Evolutionary conservation across 2,113 vertebrate species (phyloP).

Genomic region (Oostethus manadensis): DNA sequence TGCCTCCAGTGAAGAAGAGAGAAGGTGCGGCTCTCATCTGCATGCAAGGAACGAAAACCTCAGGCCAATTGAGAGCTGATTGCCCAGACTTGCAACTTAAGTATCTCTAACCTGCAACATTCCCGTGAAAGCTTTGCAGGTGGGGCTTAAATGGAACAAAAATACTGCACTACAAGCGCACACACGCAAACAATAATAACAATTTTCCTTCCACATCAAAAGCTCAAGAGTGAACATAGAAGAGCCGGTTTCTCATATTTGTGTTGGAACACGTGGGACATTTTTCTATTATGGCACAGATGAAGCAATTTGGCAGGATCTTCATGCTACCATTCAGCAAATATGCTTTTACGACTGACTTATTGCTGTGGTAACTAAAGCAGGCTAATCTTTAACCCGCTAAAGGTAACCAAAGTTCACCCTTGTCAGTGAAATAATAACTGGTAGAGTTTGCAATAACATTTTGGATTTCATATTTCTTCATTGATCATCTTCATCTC

Average conservation of each 20-base stretch:
- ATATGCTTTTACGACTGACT: background rate
- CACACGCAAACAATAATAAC: slow-evolving; percentile 33
- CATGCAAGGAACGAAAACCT: slow-evolving; percentile 10
- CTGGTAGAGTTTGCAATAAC: too few relatives aligned
- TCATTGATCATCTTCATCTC: too few relatives aligned
- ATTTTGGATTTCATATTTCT: too few relatives aligned
- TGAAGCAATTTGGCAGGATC: too few relatives aligned
- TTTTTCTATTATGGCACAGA: too few relatives aligned
- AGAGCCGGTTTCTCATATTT: slow-evolving; percentile 1
- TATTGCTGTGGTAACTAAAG: too few relatives aligned
- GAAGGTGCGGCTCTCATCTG: slow-evolving; percentile 26
- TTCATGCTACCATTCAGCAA: too few relatives aligned
- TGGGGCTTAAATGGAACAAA: slow-evolving; percentile 20
- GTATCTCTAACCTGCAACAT: background rate
- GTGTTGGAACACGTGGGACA: slow-evolving; percentile 1
- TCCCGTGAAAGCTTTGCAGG: slow-evolving; percentile 12
- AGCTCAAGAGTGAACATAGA: slow-evolving; percentile 23
- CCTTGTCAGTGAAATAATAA: too few relatives aligned
- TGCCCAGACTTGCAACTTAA: slow-evolving; percentile 46
- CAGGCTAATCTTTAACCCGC: too few relatives aligned
- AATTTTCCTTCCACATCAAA: slow-evolving; percentile 37
- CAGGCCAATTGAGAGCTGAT: background rate
- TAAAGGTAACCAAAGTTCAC: too few relatives aligned
- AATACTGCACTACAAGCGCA: slow-evolving; percentile 13
- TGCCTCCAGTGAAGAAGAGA: slow-evolving; percentile 4